Conservation (phyloP, 2,797 vertebrate genomes). For the Etheostoma nigrum region DNA sequence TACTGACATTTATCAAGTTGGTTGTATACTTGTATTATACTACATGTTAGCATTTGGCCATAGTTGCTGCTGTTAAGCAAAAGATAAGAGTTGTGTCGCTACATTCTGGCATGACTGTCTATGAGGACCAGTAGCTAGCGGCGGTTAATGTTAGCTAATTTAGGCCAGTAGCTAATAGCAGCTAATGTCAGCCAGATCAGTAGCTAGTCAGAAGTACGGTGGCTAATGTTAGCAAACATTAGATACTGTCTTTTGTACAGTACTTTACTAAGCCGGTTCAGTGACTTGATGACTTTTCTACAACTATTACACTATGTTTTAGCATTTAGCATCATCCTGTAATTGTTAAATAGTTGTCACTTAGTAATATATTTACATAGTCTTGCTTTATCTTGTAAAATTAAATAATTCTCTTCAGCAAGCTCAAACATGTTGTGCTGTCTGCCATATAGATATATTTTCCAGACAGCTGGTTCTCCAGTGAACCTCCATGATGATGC, state of each 20-base stretch:
- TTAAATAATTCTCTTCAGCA: conserved; percentile 11
- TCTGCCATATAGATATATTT: conserved; percentile 17
- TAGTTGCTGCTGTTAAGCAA: background rate
- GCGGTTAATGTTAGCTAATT: background rate
- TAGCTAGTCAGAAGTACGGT: too few species aligned
- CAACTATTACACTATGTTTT: background rate
- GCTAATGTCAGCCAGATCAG: background rate
- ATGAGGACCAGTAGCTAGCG: background rate
- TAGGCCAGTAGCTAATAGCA: background rate
- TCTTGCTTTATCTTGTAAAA: conserved; percentile 23
- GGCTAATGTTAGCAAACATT: background rate
- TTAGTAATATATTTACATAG: background rate
- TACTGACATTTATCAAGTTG: too few species aligned
- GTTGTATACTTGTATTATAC: background rate
- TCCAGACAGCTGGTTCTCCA: conserved; percentile 34
- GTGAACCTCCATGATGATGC: conserved; percentile 43
- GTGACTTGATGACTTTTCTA: background rate
- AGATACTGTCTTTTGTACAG: background rate
- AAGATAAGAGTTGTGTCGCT: background rate
- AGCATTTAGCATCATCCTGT: conserved; percentile 1
- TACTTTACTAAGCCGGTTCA: background rate
- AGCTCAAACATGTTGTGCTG: background rate
- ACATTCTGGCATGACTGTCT: background rate
- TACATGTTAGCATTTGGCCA: background rate
- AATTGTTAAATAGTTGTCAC: background rate